phyloP scores from a whole-genome alignment of 2,888 invertebrate species.

The Macrosoma leucophasiata region DNA sequence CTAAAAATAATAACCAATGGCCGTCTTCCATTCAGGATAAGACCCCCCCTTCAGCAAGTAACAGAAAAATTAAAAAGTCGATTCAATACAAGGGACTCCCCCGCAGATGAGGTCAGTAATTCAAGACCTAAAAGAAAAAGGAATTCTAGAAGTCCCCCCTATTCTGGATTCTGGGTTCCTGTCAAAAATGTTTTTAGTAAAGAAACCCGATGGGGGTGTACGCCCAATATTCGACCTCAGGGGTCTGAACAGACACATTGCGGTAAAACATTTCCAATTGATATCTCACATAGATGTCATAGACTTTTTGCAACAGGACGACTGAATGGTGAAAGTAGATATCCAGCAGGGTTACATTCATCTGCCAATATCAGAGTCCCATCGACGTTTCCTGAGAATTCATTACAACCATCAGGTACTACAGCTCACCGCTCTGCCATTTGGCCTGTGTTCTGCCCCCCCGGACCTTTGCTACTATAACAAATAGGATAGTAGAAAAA shows the following conservation, averaged over 20 bases:
- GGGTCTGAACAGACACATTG: slow-evolving; percentile 13
- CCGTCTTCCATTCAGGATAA: too few species aligned
- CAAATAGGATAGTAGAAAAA: slow-evolving; percentile 14
- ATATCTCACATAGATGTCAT: slow-evolving; percentile 8
- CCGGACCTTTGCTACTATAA: slow-evolving; percentile 5
- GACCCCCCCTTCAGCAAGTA: too few species aligned
- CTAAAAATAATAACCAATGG: too few species aligned
- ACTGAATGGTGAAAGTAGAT: slow-evolving; percentile 18
- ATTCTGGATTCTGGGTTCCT: slow-evolving; percentile 3
- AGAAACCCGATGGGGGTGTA: slow-evolving; percentile 23
- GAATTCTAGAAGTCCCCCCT: background rate
- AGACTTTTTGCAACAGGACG: slow-evolving; percentile 9
- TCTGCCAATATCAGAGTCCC: slow-evolving; percentile 5
- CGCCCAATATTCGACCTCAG: slow-evolving; percentile 26
- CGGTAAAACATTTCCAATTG: slow-evolving; percentile 13
- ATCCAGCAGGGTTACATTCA: slow-evolving; percentile 17
- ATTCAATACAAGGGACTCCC: too few species aligned
- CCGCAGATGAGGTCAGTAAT: background rate
- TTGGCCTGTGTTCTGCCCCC: slow-evolving; percentile 11
- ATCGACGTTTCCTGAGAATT: slow-evolving; percentile 12
- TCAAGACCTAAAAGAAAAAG: background rate
- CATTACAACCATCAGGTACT: slow-evolving; percentile 3
- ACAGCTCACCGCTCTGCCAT: slow-evolving; percentile 10
- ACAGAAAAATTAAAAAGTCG: too few species aligned
- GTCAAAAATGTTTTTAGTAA: slow-evolving; percentile 23